Evolutionary conservation across 2,113 vertebrate species (phyloP).

Genomic region (Ictalurus furcatus): DNA sequence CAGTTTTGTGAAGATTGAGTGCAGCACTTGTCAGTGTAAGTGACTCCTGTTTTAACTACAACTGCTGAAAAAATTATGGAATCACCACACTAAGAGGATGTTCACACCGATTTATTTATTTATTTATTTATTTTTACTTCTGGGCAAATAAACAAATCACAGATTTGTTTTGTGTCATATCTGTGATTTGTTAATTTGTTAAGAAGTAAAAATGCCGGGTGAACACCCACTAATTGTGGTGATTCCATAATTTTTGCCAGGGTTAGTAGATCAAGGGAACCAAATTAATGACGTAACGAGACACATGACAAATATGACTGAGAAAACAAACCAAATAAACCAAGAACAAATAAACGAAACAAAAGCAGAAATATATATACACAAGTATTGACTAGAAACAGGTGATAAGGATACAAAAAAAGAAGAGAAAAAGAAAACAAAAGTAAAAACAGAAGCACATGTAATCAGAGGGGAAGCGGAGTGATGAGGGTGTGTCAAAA

Average conservation of each 20-base stretch:
- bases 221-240: too few relatives aligned
- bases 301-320: background rate
- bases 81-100: too few relatives aligned
- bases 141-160: too few relatives aligned
- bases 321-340: background rate
- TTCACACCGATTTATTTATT: too few relatives aligned
- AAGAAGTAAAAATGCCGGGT: too few relatives aligned
- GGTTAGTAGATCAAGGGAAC: background rate
- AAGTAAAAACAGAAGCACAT: background rate
- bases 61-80: too few relatives aligned
- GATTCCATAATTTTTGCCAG: too few relatives aligned
- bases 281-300: background rate
- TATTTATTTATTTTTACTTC: too few relatives aligned
- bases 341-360: background rate
- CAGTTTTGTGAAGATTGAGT: background rate
- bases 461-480: background rate
- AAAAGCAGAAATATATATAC: background rate
- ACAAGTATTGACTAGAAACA: background rate
- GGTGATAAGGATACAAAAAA: background rate
- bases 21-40: constrained; percentile 4
- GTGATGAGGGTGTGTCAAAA: background rate
- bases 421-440: background rate
- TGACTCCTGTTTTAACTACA: constrained; percentile 14
- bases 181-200: too few relatives aligned
- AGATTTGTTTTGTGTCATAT: too few relatives aligned